phyloP scores from a whole-genome alignment of 2,113 vertebrate species.

The Rissa tridactyla region DNA sequence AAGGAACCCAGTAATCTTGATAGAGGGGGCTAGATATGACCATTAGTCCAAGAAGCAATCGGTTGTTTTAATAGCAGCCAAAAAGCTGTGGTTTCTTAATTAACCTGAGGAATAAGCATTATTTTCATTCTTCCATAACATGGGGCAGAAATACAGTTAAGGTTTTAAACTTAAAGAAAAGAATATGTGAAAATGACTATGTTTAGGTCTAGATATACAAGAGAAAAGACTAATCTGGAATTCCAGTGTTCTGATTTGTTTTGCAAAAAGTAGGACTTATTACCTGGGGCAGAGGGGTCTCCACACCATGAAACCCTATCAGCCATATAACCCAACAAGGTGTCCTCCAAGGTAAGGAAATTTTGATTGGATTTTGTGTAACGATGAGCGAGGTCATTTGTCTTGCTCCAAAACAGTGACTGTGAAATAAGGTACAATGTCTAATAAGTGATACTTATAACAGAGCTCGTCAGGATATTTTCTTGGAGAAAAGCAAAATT shows the following conservation, averaged over 20 bases:
- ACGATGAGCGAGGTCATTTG: slow-evolving; percentile 69
- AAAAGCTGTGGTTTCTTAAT: background rate
- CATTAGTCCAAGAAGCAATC: background rate
- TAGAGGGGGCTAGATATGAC: background rate
- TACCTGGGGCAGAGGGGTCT: slow-evolving; percentile 59
- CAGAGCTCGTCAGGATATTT: background rate
- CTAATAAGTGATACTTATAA: background rate
- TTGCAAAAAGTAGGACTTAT: background rate
- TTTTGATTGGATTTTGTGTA: slow-evolving; percentile 61
- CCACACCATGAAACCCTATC: slow-evolving; percentile 86
- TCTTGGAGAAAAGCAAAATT: background rate
- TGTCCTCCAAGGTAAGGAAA: slow-evolving; percentile 83
- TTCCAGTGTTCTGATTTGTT: background rate
- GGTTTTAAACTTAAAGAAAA: background rate
- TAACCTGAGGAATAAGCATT: background rate
- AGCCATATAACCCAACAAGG: slow-evolving; percentile 78
- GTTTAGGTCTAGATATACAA: background rate
- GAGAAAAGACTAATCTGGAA: background rate
- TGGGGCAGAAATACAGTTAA: background rate
- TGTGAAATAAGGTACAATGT: slow-evolving; percentile 46
- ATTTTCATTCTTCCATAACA: background rate
- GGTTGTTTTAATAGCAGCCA: background rate
- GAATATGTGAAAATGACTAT: background rate
- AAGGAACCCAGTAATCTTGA: background rate
- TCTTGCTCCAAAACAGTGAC: slow-evolving; percentile 90